Evolutionary conservation across 2,113 vertebrate species (phyloP).

Genomic region (Notarius quadriscutis): DNA sequence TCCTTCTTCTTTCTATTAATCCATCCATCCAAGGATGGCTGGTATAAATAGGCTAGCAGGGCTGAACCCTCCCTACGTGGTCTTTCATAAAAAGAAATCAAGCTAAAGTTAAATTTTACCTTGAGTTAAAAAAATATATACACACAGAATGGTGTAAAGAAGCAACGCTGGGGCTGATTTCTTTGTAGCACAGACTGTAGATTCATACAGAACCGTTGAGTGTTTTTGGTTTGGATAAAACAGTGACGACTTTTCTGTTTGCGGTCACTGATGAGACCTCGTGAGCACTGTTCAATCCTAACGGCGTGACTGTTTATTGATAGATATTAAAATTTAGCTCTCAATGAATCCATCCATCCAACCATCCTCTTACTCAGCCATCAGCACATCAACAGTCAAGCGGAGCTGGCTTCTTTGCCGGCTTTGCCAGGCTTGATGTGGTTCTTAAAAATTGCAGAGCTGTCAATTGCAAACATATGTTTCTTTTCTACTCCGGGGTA

Average conservation of each 20-base stretch:
- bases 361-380: neutral
- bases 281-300: neutral
- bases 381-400: neutral
- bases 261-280: neutral
- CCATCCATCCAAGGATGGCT: slow-evolving; percentile 1
- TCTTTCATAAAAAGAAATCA: neutral
- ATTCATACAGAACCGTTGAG: neutral
- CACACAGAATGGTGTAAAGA: neutral
- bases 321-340: neutral
- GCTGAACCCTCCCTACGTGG: neutral
- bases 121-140: neutral
- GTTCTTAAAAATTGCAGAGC: slow-evolving; percentile 60
- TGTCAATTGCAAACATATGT: slow-evolving; percentile 65
- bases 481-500: slow-evolving; percentile 14
- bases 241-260: neutral
- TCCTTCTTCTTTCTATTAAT: slow-evolving; percentile 9
- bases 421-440: slow-evolving; percentile 64
- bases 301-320: neutral
- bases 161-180: neutral
- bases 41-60: neutral
- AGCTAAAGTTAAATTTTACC: neutral
- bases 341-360: neutral
- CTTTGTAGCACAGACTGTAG: neutral
- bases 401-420: slow-evolving; percentile 7
- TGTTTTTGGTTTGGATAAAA: neutral